A percentile compares a stretch with the other conserved stretches of the same genome.
Conservation (phyloP, 2,113 vertebrate genomes). For the Ceratotherium simum region DNA sequence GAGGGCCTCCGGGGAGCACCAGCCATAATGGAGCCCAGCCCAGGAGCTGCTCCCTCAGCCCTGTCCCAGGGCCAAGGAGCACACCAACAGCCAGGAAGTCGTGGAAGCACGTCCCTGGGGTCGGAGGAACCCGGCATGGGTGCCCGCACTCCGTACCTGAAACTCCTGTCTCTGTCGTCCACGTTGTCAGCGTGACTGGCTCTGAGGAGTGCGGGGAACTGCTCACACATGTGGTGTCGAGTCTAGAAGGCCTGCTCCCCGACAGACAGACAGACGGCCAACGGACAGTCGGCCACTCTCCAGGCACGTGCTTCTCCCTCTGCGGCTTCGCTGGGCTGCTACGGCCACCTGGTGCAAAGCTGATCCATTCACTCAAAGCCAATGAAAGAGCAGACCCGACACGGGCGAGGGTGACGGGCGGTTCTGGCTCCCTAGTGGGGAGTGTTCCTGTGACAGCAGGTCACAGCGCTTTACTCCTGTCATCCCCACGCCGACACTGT, state of each 20-base stretch:
- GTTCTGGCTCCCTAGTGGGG: neutral
- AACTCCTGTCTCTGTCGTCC: neutral
- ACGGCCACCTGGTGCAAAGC: neutral
- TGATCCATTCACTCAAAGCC: neutral
- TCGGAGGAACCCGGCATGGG: neutral
- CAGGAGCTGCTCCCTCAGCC: neutral
- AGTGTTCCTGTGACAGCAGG: neutral
- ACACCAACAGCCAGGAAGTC: neutral
- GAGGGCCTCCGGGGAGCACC: neutral
- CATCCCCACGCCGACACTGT: neutral
- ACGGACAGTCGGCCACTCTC: too few relatives aligned
- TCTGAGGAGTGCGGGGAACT: neutral
- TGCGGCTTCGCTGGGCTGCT: neutral
- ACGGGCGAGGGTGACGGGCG: neutral
- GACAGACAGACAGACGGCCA: too few relatives aligned
- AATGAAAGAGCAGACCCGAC: neutral
- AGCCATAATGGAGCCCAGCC: too few relatives aligned
- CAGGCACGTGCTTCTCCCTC: neutral
- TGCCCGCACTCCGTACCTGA: neutral
- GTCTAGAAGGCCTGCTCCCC: neutral
- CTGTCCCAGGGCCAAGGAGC: too few relatives aligned
- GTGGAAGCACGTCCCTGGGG: neutral
- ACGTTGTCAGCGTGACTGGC: neutral
- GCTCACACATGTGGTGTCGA: neutral
- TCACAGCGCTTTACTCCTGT: accelerated